Conservation (phyloP, 2,797 vertebrate species). For the Centropyge bicolor region DNA sequence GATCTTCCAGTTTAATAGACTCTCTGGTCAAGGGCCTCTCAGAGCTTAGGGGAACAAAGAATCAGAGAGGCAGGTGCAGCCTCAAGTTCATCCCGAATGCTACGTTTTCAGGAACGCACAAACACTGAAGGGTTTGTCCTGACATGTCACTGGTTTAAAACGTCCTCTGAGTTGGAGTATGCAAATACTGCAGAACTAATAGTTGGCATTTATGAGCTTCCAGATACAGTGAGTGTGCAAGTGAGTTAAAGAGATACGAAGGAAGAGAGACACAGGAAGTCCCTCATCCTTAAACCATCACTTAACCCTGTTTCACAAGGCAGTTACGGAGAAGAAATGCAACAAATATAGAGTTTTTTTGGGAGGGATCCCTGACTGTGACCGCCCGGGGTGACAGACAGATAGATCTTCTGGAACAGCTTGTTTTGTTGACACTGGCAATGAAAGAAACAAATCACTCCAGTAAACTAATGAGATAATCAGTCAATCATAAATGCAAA, state of each 20-base stretch:
- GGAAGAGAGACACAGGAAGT: constrained; percentile 53
- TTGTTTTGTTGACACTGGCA: constrained; percentile 68
- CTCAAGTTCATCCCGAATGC: constrained; percentile 17
- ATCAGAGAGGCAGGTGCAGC: constrained; percentile 45
- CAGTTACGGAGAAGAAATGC: constrained; percentile 45
- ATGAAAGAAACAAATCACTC: constrained; percentile 44
- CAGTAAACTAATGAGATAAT: constrained; percentile 54
- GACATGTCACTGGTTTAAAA: constrained; percentile 7
- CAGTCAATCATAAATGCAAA: constrained; percentile 54
- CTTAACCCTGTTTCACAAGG: constrained; percentile 49
- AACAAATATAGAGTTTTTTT: constrained; percentile 75
- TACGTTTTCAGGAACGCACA: constrained; percentile 19
- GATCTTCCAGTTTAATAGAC: constrained; percentile 59
- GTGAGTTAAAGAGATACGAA: constrained; percentile 16
- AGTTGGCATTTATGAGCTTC: constrained; percentile 10
- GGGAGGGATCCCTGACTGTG: constrained; percentile 43
- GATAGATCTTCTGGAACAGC: constrained; percentile 55
- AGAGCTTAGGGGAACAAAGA: constrained; percentile 41
- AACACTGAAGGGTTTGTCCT: constrained; percentile 22
- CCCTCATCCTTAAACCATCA: constrained; percentile 39
- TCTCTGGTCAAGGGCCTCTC: constrained; percentile 56
- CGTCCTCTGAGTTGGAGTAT: not conserved
- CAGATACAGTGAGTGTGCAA: not conserved
- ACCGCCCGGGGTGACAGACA: constrained; percentile 47
- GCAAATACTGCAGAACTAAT: constrained; percentile 13